Base-by-base conservation (phyloP, 2,888 invertebrate genomes). In the Diarsia brunnea region DNA sequence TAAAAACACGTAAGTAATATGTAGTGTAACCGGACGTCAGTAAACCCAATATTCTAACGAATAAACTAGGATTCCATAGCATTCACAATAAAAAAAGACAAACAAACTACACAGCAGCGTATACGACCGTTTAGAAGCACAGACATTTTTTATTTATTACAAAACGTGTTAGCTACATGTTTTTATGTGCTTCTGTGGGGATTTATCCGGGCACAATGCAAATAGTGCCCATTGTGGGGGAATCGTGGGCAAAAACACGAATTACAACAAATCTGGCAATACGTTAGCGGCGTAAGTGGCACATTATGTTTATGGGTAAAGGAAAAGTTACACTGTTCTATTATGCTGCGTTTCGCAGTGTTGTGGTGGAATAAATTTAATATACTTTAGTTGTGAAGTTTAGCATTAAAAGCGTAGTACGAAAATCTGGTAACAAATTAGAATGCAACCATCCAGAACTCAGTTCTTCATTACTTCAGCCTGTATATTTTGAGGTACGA, bases 111-210 rank as follows among this genome's bases (percentile, higher is more conserved):
- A 24, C 55, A 53, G 55, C 70, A 69, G 51, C 67, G 51, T 47
- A 68, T 45, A 66, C 51, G 24, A 72, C 61, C 65, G 75, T 74
- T 81, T 84, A 80, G 79, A 38, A 84, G 16, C 47, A 69, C 60
- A 69, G 19, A 27, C 58, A 60, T 80, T 83, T 79, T 82, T 82
- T 80, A 79, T 79, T 82, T 84, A 84, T 79, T 70, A 61, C 84
- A 65, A 58, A 71, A 71, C 71, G 58, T 84, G 71, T 69, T 68
- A 74, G 82, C 58, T 76, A 82, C 79, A n/a, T 69, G 80, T 82
- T 82, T 73, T 71, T 84, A 72, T 84, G 80, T 72, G 61, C 61
- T 70, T 55, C 78, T 66, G 78, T 51, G 70, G 60, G 69, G 58
- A 79, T 79, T 82, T 79, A 84, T 84, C 53, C 65, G 66, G 53